Evolutionary conservation across 2,113 vertebrate genomes (phyloP).

Genomic region (Pseudolaguvia tuberculata): DNA sequence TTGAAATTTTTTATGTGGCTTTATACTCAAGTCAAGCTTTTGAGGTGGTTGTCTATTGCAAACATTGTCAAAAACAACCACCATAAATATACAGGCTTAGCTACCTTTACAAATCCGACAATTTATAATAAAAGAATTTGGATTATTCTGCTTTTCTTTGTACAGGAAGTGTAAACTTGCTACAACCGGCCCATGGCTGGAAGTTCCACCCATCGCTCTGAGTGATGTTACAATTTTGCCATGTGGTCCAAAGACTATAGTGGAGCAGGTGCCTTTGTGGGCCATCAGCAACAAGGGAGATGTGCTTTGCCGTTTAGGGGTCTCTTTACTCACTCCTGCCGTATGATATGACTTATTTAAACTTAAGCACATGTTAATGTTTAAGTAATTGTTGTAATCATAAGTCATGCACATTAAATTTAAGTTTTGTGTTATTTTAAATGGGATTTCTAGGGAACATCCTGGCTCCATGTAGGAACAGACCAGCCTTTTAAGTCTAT

Average conservation of each 20-base stretch:
- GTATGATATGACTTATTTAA: conserved; percentile 67
- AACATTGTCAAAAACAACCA: too few relatives aligned
- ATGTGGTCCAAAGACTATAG: conserved; percentile 57
- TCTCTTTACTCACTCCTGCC: conserved; percentile 78
- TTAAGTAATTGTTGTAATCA: not conserved
- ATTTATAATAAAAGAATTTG: too few relatives aligned
- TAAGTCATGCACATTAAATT: not conserved
- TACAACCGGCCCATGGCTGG: conserved; percentile 92
- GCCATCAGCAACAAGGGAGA: conserved; percentile 96
- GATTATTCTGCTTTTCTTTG: conserved; percentile 12
- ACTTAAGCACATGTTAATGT: not conserved
- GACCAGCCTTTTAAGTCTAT: conserved; percentile 92
- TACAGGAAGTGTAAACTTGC: conserved; percentile 89
- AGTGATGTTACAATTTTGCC: conserved; percentile 85
- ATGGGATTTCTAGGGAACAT: conserved; percentile 73
- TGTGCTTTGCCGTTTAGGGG: conserved; percentile 86
- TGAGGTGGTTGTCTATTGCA: too few relatives aligned
- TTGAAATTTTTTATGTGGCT: too few relatives aligned
- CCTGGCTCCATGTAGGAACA: conserved; percentile 93
- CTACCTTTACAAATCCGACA: too few relatives aligned
- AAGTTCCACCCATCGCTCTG: conserved; percentile 83
- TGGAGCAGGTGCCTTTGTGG: conserved; percentile 80
- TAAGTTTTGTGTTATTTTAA: not conserved
- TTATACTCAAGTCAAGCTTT: too few relatives aligned
- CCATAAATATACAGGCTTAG: too few relatives aligned